A percentile compares a stretch with the other conserved stretches of the same genome.
These are phyloP conservation scores for Potamarius usumacintae DNA, from an alignment of 2,113 vertebrate species.

Conservation along the genomic window DNA sequence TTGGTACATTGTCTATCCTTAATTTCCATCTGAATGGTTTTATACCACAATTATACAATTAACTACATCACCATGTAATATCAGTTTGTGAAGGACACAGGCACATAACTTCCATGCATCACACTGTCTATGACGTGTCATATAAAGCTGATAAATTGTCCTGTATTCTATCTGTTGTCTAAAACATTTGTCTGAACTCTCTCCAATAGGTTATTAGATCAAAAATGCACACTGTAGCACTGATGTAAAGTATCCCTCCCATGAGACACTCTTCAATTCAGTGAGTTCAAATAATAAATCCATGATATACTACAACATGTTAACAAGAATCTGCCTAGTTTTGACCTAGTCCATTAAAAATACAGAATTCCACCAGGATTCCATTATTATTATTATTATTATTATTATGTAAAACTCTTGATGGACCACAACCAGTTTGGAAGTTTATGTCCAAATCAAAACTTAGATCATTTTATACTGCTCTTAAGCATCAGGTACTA, in stretches of 20 bases:
- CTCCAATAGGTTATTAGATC: neutral
- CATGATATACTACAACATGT: neutral
- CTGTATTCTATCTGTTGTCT: neutral
- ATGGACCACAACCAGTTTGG: neutral
- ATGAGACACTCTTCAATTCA: neutral
- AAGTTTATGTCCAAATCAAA: neutral
- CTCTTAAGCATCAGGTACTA: too few relatives aligned
- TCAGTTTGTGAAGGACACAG: neutral
- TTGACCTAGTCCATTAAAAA: neutral
- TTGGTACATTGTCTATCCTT: neutral
- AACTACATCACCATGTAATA: neutral
- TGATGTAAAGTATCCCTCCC: neutral
- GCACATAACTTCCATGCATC: neutral
- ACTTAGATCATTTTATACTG: neutral
- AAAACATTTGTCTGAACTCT: neutral
- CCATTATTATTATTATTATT: too few relatives aligned
- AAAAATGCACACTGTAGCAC: neutral
- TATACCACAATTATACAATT: neutral
- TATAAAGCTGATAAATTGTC: neutral
- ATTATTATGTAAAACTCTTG: too few relatives aligned
- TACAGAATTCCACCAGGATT: neutral
- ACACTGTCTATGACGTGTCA: neutral
- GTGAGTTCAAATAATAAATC: neutral
- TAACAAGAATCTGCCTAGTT: neutral
- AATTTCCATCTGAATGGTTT: neutral